These are phyloP conservation scores for Opisthograptis luteolata DNA, from an alignment of 2,888 invertebrate species.

Conservation along the genomic window DNA sequence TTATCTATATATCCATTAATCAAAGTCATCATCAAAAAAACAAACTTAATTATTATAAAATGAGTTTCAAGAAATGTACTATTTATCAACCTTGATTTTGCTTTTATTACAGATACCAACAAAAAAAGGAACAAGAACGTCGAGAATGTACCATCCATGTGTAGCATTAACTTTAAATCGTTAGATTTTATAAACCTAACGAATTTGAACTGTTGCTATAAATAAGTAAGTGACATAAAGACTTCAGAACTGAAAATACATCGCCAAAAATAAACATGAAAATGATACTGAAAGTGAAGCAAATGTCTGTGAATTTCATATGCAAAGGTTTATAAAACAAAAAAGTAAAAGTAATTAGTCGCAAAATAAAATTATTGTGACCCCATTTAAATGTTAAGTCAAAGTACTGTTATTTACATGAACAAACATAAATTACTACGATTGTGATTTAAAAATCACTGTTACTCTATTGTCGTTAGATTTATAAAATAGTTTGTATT, in stretches of 20 bases:
- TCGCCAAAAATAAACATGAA: too few relatives aligned
- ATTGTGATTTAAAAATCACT: conserved; percentile 27
- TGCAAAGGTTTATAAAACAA: background rate
- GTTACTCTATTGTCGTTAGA: conserved; percentile 26
- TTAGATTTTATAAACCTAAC: conserved; percentile 38
- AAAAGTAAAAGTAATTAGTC: conserved; percentile 23
- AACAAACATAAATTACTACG: conserved; percentile 12
- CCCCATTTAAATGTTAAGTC: conserved; percentile 6
- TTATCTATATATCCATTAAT: too few relatives aligned
- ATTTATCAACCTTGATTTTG: too few relatives aligned
- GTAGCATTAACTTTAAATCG: conserved; percentile 65
- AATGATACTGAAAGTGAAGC: background rate
- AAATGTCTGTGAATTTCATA: background rate
- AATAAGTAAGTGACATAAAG: conserved; percentile 5
- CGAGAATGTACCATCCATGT: conserved; percentile 91
- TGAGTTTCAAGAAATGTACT: too few relatives aligned
- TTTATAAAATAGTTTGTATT: conserved; percentile 12
- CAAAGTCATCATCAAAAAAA: too few relatives aligned
- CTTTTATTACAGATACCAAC: conserved; percentile 85
- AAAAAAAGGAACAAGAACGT: conserved; percentile 89
- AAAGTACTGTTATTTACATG: conserved; percentile 17
- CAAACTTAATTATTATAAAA: too few relatives aligned
- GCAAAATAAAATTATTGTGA: conserved; percentile 37
- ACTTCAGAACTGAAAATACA: background rate
- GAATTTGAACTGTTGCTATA: conserved; percentile 27